phyloP scores from a whole-genome alignment of 2,797 vertebrate genomes.

The Acanthurus lineatus region DNA sequence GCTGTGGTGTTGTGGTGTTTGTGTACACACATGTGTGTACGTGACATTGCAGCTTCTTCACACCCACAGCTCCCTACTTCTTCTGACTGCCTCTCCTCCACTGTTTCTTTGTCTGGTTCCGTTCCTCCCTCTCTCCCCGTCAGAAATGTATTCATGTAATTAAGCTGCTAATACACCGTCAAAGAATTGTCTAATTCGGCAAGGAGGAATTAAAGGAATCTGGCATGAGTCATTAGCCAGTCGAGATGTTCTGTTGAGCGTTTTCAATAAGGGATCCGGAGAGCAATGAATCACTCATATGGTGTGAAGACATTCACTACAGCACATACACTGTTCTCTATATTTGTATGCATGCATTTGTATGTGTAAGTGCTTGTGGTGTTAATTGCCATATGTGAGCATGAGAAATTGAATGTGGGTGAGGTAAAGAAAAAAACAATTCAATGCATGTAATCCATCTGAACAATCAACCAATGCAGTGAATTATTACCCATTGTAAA shows the following conservation, averaged over 20 bases:
- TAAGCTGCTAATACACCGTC: conserved; percentile 89
- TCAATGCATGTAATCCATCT: conserved; percentile 79
- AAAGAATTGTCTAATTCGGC: conserved; percentile 90
- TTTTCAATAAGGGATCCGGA: conserved; percentile 84
- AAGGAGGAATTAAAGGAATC: conserved; percentile 90
- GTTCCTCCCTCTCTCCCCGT: conserved; percentile 71
- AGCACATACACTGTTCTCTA: conserved; percentile 64
- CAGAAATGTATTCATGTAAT: conserved; percentile 88
- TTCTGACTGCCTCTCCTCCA: conserved; percentile 63
- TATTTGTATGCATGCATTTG: conserved; percentile 67
- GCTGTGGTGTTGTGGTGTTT: conserved; percentile 16
- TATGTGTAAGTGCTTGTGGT: conserved; percentile 48
- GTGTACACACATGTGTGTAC: conserved; percentile 20
- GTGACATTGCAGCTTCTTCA: conserved; percentile 58
- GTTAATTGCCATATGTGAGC: conserved; percentile 78
- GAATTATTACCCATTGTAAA: conserved; percentile 85
- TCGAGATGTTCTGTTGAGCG: conserved; percentile 85
- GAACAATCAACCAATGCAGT: conserved; percentile 78
- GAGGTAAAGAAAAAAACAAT: conserved; percentile 72
- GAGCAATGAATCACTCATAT: conserved; percentile 83
- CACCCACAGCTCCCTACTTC: conserved; percentile 70
- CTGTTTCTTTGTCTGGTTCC: conserved; percentile 68
- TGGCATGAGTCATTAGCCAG: conserved; percentile 90
- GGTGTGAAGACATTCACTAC: conserved; percentile 72
- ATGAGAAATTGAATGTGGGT: conserved; percentile 75